Evolutionary conservation across 2,797 vertebrate species (phyloP), one percentile per base, ranked within the genome.

Genomic region (Odontamblyopus lacepedii): DNA sequence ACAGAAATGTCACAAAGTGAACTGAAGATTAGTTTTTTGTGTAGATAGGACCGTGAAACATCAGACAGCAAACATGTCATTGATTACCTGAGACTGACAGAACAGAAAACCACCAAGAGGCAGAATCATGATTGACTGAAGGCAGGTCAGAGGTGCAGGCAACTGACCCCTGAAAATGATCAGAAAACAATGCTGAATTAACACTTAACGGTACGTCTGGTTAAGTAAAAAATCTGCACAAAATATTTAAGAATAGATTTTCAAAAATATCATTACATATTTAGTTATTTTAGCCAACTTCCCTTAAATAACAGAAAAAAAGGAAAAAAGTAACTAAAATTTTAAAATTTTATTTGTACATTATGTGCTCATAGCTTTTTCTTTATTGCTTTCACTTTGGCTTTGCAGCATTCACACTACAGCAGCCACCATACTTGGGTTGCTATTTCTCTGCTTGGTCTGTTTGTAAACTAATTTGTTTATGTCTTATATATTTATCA

Each of bases 401-500:
- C 44, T 48, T 48, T 13, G 19, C 27, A 67, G 48, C 44, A 70
- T 77, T 74, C 71, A 67, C 69, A 76, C 76, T 73, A 65, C 67
- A 48, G 62, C 38, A 73, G 67, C 63, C 27, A 71, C 68, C 68
- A 77, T 70, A 35, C 76, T 86, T 76, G 61, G 82, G 69, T 67
- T 60, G 38, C 69, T 53, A 72, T 77, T 80, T 84, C 77, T 78
- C 71, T 70, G 57, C 73, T 60, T 73, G 60, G 63, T 82, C 79
- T 56, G 71, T 41, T 41, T 41, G 41, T 78, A 68, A 89, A 60
- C 86, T 80, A 78, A 75, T 76, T 69, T 78, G 70, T 70, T 73
- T 76, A 70, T 79, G 70, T 69, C 76, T 69, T 70, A 78, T 79
- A 86, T 83, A 88, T 90, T 86, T 82, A 83, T 82, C 79, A 76